Percentiles rank a stretch among this genome's conserved stretches.
Evolutionary conservation across 2,113 vertebrate species (phyloP).

Genomic region (Synchiropus splendidus): DNA sequence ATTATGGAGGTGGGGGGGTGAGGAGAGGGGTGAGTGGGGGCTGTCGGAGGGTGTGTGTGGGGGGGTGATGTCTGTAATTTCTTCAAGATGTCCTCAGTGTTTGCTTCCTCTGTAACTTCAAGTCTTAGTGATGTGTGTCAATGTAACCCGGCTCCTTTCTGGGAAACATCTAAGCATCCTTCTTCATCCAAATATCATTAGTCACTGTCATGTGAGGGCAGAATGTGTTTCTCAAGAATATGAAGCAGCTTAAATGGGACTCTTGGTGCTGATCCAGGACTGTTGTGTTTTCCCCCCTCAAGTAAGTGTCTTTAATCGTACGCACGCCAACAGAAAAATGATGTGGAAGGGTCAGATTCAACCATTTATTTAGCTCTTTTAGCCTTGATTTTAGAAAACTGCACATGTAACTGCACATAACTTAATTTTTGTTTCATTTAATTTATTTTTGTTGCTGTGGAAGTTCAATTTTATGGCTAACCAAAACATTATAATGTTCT

Average conservation of each 20-base stretch:
- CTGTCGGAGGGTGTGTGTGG: neutral
- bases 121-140: constrained; percentile 49
- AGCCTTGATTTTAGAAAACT: no score
- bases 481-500: no score
- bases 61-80: constrained; percentile 55
- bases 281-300: constrained; percentile 45
- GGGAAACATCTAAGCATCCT: constrained; percentile 56
- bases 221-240: constrained; percentile 50
- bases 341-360: no score
- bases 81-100: constrained; percentile 64
- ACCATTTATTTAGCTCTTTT: no score
- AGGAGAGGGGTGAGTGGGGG: no score
- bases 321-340: no score
- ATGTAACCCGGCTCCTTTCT: constrained; percentile 51
- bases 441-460: no score
- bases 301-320: constrained; percentile 52
- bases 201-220: constrained; percentile 65
- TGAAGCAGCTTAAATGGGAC: constrained; percentile 33
- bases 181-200: constrained; percentile 65
- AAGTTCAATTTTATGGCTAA: no score
- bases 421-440: no score
- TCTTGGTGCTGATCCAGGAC: constrained; percentile 47
- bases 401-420: no score
- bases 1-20: no score
- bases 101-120: constrained; percentile 41